phyloP scores from a whole-genome alignment of 2,113 vertebrate genomes.

The Tichodroma muraria region DNA sequence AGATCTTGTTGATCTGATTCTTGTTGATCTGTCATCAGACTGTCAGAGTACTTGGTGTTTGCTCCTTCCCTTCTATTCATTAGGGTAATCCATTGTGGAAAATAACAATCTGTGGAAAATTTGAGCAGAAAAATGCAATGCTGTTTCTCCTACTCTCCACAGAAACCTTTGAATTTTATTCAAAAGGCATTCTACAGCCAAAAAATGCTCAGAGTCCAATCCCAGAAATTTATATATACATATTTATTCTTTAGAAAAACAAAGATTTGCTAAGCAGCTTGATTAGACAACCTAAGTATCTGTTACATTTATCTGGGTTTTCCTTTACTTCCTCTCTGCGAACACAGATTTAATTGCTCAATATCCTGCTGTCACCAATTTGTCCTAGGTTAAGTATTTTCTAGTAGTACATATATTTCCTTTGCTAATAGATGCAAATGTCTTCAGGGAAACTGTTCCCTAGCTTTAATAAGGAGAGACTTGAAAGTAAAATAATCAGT shows the following conservation, averaged over 20 bases:
- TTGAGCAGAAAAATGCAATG: neutral
- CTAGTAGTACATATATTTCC: slow-evolving; percentile 19
- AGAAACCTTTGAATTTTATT: neutral
- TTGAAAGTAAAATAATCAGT: slow-evolving; percentile 17
- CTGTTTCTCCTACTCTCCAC: neutral
- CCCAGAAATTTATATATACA: neutral
- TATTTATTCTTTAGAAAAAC: neutral
- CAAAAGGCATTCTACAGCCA: neutral
- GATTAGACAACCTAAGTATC: neutral
- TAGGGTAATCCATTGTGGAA: neutral
- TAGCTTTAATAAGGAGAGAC: slow-evolving; percentile 12
- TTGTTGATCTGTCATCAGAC: neutral
- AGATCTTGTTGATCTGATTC: neutral
- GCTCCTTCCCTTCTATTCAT: neutral
- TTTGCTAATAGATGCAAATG: slow-evolving; percentile 28
- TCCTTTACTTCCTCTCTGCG: neutral
- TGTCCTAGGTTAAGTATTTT: slow-evolving; percentile 40
- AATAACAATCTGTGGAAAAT: neutral
- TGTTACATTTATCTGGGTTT: neutral
- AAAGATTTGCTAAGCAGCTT: neutral
- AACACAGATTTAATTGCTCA: neutral
- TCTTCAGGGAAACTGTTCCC: neutral
- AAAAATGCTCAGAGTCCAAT: neutral
- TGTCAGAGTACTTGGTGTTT: neutral
- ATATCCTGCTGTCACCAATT: slow-evolving; percentile 12